Conservation (phyloP, 2,888 invertebrate genomes). For the Caenorhabditis macrosperma region DNA sequence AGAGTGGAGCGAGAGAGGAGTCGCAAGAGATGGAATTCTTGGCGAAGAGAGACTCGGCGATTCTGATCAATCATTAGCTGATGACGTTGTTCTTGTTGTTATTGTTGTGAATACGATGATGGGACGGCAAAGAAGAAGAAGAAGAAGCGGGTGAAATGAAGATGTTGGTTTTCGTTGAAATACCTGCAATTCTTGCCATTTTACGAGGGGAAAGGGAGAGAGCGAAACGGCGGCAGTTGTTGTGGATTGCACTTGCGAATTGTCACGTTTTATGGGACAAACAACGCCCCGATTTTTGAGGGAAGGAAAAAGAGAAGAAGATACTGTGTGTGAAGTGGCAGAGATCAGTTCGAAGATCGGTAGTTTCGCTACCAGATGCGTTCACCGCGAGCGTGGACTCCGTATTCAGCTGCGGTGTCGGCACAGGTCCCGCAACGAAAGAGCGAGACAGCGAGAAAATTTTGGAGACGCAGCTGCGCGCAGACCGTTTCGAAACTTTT, state of each 20-base stretch:
- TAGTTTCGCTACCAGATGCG: not conserved
- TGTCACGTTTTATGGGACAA: constrained; percentile 55
- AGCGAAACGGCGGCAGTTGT: constrained; percentile 27
- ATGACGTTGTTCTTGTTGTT: not conserved
- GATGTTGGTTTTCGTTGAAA: constrained; percentile 24
- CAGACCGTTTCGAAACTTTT: too few species aligned
- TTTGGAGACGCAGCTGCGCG: too few species aligned
- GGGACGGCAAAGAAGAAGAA: not conserved
- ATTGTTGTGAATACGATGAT: not conserved
- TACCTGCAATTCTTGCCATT: constrained; percentile 45
- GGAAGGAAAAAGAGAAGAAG: constrained; percentile 1
- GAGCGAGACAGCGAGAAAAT: too few species aligned
- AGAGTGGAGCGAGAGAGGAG: too few species aligned
- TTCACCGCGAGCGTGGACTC: too few species aligned
- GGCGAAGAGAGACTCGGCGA: constrained; percentile 31
- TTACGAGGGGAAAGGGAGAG: constrained; percentile 14
- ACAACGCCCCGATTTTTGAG: constrained; percentile 14
- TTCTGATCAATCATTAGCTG: constrained; percentile 34
- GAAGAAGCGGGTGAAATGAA: constrained; percentile 32
- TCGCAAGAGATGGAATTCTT: constrained; percentile 34
- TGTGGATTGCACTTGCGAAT: constrained; percentile 49
- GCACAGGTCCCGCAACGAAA: too few species aligned
- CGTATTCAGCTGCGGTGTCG: too few species aligned
- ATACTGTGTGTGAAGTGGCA: constrained; percentile 19
- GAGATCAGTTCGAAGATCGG: constrained; percentile 16